A percentile compares a stretch with the other conserved stretches of the same genome.
phyloP scores from a whole-genome alignment of 2,113 vertebrate species.

The Lates calcarifer region DNA sequence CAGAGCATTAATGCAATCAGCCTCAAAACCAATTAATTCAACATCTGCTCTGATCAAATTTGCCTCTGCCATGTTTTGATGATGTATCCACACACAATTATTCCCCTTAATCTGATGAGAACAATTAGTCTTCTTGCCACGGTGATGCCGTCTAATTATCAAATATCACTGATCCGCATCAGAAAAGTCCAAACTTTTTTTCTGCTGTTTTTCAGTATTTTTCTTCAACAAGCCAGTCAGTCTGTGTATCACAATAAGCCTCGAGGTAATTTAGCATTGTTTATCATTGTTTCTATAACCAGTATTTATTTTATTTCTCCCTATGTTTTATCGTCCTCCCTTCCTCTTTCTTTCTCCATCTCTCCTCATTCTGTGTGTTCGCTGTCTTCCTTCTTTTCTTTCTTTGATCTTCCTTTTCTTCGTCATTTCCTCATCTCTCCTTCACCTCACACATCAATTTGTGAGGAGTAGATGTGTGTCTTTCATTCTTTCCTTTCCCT shows the following conservation, averaged over 20 bases:
- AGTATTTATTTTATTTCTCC: background rate
- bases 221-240: background rate
- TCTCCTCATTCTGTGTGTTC: background rate
- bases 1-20: slow-evolving; percentile 78
- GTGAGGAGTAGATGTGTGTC: no score
- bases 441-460: no score
- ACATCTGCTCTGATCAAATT: slow-evolving; percentile 82
- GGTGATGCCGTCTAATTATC: slow-evolving; percentile 68
- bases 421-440: background rate
- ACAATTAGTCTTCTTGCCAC: slow-evolving; percentile 69
- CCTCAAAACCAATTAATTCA: slow-evolving; percentile 80
- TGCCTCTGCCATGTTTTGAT: slow-evolving; percentile 74
- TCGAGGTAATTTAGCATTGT: background rate
- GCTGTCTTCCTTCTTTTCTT: background rate
- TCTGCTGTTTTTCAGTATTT: background rate
- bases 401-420: background rate
- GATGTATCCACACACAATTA: slow-evolving; percentile 78
- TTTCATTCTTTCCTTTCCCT: background rate
- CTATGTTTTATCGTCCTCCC: background rate
- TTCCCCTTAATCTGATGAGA: slow-evolving; percentile 76
- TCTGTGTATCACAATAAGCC: background rate
- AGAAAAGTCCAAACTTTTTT: slow-evolving; percentile 30
- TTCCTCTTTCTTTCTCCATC: background rate
- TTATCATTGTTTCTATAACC: background rate
- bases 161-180: slow-evolving; percentile 57